Evolutionary conservation across 2,113 vertebrate genomes (phyloP).

Genomic region (Nibea coibor): DNA sequence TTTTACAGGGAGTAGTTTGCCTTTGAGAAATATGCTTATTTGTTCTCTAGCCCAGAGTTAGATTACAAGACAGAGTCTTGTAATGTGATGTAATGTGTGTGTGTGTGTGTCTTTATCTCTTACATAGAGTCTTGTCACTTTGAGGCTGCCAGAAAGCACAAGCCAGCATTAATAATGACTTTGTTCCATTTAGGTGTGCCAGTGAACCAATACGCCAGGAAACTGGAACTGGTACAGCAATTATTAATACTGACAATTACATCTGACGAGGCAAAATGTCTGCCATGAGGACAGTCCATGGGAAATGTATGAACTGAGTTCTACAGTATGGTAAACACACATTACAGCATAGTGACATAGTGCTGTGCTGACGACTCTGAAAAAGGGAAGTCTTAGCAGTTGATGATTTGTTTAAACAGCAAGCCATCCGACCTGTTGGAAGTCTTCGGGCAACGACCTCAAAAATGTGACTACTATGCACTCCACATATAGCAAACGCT

Average conservation of each 20-base stretch:
- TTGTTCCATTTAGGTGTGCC: not conserved
- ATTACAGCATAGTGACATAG: not conserved
- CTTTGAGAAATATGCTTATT: not conserved
- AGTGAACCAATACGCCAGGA: too few relatives aligned
- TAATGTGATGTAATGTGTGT: too few relatives aligned
- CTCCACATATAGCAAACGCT: not conserved
- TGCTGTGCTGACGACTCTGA: not conserved
- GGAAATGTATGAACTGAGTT: too few relatives aligned
- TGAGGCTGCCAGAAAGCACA: not conserved
- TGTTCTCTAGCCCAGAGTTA: not conserved
- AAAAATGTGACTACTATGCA: not conserved
- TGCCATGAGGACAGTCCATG: not conserved
- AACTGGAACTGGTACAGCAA: not conserved
- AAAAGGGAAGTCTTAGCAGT: too few relatives aligned
- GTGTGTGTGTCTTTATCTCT: too few relatives aligned
- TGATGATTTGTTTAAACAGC: not conserved
- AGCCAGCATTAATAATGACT: not conserved
- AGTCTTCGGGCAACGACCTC: not conserved
- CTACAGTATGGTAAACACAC: not conserved
- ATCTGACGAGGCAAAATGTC: not conserved
- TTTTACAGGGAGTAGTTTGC: too few relatives aligned
- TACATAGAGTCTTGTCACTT: too few relatives aligned
- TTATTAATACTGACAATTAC: not conserved
- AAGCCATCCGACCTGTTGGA: not conserved
- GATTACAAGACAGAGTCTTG: too few relatives aligned